phyloP scores from a whole-genome alignment of 2,888 invertebrate species.

The Campoplex nolae region DNA sequence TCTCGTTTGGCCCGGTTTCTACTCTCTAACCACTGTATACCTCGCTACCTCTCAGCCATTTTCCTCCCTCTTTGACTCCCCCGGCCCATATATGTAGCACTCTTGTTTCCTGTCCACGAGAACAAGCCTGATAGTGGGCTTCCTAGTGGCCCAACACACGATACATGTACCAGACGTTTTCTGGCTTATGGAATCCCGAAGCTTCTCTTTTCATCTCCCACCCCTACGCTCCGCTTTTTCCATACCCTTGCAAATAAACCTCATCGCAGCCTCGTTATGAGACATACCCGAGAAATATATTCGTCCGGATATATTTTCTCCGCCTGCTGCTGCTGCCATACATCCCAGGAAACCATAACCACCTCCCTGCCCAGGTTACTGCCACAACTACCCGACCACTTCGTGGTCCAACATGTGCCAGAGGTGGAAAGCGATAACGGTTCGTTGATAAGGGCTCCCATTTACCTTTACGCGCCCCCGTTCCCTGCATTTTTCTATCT shows the following conservation, averaged over 20 bases:
- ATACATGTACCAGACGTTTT: conserved; percentile 22
- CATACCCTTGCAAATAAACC: conserved; percentile 69
- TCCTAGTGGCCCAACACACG: conserved; percentile 52
- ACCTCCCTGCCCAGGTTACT: not conserved
- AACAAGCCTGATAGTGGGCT: conserved; percentile 61
- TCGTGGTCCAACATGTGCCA: conserved; percentile 61
- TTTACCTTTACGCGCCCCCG: conserved; percentile 30
- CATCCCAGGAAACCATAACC: conserved; percentile 14
- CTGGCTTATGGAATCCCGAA: conserved; percentile 38
- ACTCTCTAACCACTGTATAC: conserved; percentile 26
- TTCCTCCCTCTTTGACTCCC: conserved; percentile 14
- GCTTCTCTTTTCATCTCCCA: not conserved
- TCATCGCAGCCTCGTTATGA: conserved; percentile 73
- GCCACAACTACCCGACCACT: not conserved
- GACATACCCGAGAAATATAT: conserved; percentile 72
- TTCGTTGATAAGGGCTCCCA: conserved; percentile 79
- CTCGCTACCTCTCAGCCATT: conserved; percentile 18
- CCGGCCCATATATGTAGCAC: conserved; percentile 66
- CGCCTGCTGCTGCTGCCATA: not conserved
- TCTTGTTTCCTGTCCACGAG: conserved; percentile 69
- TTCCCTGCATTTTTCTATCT: conserved; percentile 33
- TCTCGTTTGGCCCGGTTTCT: conserved; percentile 66
- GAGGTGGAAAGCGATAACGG: conserved; percentile 77
- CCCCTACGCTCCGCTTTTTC: not conserved
- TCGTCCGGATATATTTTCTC: conserved; percentile 67